A percentile compares a stretch with the other conserved stretches of the same genome.
Evolutionary conservation across 2,888 invertebrate genomes (phyloP).

Genomic region (Scaeva pyrastri): DNA sequence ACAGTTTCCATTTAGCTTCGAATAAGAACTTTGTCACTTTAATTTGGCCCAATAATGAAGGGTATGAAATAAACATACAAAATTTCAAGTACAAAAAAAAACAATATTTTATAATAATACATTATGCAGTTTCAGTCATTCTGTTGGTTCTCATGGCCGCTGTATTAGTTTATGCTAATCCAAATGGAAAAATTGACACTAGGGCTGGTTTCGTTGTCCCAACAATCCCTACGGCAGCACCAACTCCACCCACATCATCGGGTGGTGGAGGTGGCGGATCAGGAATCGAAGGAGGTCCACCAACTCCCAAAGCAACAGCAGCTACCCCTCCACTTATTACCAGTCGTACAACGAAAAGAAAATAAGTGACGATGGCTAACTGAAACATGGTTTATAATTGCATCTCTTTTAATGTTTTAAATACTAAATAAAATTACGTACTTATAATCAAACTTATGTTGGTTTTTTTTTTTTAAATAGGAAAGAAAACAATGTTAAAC

Average conservation of each 20-base stretch:
- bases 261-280: background rate
- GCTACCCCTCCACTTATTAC: slow-evolving; percentile 11
- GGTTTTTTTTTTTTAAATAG: too few species aligned
- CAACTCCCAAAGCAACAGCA: slow-evolving; percentile 21
- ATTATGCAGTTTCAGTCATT: background rate
- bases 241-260: slow-evolving; percentile 26
- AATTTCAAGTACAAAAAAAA: background rate
- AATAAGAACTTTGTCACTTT: background rate
- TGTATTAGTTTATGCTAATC: slow-evolving; percentile 17
- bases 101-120: background rate
- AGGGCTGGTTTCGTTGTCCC: slow-evolving; percentile 12
- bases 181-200: background rate
- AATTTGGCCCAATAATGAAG: background rate
- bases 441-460: too few species aligned
- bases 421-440: too few species aligned
- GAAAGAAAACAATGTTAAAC: too few species aligned
- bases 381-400: too few species aligned
- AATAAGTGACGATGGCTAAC: too few species aligned
- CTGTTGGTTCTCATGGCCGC: slow-evolving; percentile 9
- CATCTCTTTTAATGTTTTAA: too few species aligned
- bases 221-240: slow-evolving; percentile 32
- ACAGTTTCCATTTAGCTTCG: background rate
- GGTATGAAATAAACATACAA: background rate
- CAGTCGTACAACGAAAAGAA: background rate
- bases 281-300: slow-evolving; percentile 11